A percentile compares a stretch with the other conserved stretches of the same genome.
These are phyloP conservation scores for Enteromius trimaculatus DNA, from an alignment of 2,797 vertebrate species.

Conservation along the genomic window DNA sequence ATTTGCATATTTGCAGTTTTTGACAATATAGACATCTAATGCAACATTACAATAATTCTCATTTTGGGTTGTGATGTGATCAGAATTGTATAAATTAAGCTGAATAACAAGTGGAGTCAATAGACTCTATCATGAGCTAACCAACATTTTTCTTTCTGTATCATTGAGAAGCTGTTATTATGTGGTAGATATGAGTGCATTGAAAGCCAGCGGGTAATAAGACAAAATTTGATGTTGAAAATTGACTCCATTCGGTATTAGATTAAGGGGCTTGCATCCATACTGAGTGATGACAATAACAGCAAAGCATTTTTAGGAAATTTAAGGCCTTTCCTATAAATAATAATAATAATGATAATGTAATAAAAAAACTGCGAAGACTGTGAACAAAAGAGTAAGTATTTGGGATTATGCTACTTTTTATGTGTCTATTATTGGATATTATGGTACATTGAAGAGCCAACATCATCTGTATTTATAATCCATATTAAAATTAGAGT, in stretches of 20 bases:
- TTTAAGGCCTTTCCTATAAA: neutral
- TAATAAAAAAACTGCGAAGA: neutral
- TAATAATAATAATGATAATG: neutral
- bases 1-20: slow-evolving; percentile 15
- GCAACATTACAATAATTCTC: neutral
- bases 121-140: neutral
- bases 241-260: neutral
- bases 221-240: slow-evolving; percentile 9
- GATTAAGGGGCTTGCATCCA: neutral
- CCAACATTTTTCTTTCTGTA: neutral
- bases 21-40: slow-evolving; percentile 1
- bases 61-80: slow-evolving; percentile 8
- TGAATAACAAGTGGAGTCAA: neutral
- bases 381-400: neutral
- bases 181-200: neutral
- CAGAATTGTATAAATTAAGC: neutral
- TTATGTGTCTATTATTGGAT: neutral
- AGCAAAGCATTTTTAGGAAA: neutral
- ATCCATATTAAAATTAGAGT: neutral
- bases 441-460: neutral
- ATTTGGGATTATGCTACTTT: neutral
- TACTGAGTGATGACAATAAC: neutral
- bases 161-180: slow-evolving; percentile 7
- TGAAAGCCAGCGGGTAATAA: neutral
- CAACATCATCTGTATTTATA: neutral